Percentiles rank a stretch among this genome's conserved stretches.
phyloP scores from a whole-genome alignment of 1,140 invertebrate genomes.

The Megalonaias nervosa region DNA sequence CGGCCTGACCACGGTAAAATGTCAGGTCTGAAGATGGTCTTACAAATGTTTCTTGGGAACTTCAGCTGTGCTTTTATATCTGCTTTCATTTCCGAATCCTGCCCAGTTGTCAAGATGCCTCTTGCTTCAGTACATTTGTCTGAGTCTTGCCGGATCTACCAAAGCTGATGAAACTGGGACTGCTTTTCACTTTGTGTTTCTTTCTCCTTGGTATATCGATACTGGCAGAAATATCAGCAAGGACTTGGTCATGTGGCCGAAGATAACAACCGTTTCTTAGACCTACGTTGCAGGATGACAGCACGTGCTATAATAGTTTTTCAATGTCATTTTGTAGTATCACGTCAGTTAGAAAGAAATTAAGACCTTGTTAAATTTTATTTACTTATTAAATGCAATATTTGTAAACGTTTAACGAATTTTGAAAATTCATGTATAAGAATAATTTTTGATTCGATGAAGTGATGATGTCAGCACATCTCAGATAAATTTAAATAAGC shows the following conservation, averaged over 20 bases:
- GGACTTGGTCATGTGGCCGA: conserved; percentile 18
- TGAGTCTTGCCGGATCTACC: background rate
- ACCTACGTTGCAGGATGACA: conserved; percentile 6
- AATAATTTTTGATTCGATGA: too few relatives aligned
- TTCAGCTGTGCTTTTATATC: conserved; percentile 10
- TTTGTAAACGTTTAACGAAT: too few relatives aligned
- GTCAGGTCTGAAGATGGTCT: conserved; percentile 18
- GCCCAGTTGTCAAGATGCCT: conserved; percentile 11
- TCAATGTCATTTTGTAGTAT: too few relatives aligned
- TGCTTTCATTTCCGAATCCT: conserved; percentile 16
- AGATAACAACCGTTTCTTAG: conserved; percentile 10
- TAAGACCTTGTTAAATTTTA: too few relatives aligned
- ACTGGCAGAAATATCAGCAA: conserved; percentile 2
- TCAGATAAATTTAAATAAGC: too few relatives aligned
- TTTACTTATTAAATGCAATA: too few relatives aligned
- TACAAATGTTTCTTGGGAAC: conserved; percentile 14
- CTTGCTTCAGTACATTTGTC: conserved; percentile 2
- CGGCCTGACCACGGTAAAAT: conserved; percentile 24
- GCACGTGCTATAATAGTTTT: conserved; percentile 6
- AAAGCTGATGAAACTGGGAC: background rate
- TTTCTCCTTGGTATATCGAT: conserved; percentile 13
- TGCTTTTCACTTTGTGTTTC: background rate
- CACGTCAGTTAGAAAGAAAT: too few relatives aligned
- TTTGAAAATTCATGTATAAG: too few relatives aligned
- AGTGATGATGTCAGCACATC: too few relatives aligned